Evolutionary conservation across 2,888 invertebrate species (phyloP).

Genomic region (Cryptosula pallasiana): DNA sequence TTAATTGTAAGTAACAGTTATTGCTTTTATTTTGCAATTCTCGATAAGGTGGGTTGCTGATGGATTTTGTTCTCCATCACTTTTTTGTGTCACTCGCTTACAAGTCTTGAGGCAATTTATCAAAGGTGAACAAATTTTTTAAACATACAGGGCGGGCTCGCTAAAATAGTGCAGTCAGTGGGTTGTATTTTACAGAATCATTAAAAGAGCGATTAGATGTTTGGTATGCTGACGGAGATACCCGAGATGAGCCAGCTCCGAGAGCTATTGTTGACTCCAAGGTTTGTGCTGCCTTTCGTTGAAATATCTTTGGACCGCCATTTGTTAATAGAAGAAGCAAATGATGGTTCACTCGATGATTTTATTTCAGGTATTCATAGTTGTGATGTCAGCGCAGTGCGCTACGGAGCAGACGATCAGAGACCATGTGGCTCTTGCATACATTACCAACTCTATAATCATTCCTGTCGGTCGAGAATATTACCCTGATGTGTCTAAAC

Average conservation of each 20-base stretch:
- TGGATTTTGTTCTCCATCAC: too few species aligned
- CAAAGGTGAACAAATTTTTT: too few species aligned
- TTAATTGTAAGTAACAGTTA: too few species aligned
- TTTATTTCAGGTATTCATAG: slow-evolving; percentile 20
- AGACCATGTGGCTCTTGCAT: slow-evolving; percentile 21
- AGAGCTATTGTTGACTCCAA: slow-evolving; percentile 19
- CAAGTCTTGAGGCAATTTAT: too few species aligned
- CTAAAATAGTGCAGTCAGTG: neutral
- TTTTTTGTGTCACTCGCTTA: too few species aligned
- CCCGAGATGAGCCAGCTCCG: neutral
- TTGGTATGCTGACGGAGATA: slow-evolving; percentile 1
- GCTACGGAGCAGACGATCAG: slow-evolving; percentile 5
- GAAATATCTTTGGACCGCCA: too few species aligned
- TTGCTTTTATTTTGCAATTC: too few species aligned
- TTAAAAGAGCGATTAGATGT: slow-evolving; percentile 8
- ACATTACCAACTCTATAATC: slow-evolving; percentile 18
- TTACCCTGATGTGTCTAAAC: slow-evolving; percentile 22
- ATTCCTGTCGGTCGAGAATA: slow-evolving; percentile 20
- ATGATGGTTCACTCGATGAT: too few species aligned
- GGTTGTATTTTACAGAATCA: neutral
- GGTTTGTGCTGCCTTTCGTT: neutral
- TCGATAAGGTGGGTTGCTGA: too few species aligned
- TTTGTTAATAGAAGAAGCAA: too few species aligned
- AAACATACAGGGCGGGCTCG: too few species aligned
- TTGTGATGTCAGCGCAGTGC: slow-evolving; percentile 3